Base-by-base conservation (phyloP, 2,888 invertebrate species). In the Ctena decussata region DNA sequence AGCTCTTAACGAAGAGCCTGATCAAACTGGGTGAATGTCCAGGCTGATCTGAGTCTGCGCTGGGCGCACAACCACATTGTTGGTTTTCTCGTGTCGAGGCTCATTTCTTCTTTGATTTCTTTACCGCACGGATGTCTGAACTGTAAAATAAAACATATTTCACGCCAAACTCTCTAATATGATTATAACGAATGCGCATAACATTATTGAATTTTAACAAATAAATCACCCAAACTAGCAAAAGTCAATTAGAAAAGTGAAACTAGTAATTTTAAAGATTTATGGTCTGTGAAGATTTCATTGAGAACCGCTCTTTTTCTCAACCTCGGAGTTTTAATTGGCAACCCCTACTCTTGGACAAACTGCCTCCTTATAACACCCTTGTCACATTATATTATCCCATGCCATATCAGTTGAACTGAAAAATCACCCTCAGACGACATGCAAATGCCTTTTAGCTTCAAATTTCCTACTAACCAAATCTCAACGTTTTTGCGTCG, bases 401-500 rank as follows among this genome's bases (percentile, higher is more conserved):
- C 11, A n/a, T 65, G 35, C 65, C 65, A 35, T 8, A 65, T 65
- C 65, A 65, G 5, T 65, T 32, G 32, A 3, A 18, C 35, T 35
- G 30, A 35, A 65, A 32, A 30, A 21, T 32, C 65, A 65, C 32
- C 35, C 8, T 35, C 1, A 65, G 65, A 15, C 65, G 65, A 65
- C 65, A 65, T n/a, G 65, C 65, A 65, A 65, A 65, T 65, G 65
- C 65, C 35, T 65, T 65, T 65, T 65, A 35, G 65, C 65, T 65
- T 65, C 65, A 65, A 65, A 65, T 65, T 65, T 65, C 65, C 35
- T 65, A 21, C 65, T 65, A 65, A 65, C 60, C 78, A 53, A 74
- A 46, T 41, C 57, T 27, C 70, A 44, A 37, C 44, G 80, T 78
- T 69, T 83, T 69, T 57, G 65, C 41, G 76, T 88, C 76, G 80